Evolutionary conservation across 2,888 invertebrate species (phyloP).

Genomic region (Pherbina coryleti): DNA sequence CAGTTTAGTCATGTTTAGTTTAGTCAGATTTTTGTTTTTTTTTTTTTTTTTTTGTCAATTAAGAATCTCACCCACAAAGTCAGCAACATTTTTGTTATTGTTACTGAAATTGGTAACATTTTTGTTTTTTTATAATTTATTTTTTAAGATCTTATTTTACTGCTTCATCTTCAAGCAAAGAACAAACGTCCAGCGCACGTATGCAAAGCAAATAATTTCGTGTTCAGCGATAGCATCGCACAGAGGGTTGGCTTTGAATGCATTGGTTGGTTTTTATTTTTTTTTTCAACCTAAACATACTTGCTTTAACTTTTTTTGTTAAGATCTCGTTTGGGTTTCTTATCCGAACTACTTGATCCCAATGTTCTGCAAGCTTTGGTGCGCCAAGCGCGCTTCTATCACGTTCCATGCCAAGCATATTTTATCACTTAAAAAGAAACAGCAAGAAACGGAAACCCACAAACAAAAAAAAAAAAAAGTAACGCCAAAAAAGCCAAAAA

Average conservation of each 20-base stretch:
- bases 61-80: neutral
- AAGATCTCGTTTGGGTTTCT: neutral
- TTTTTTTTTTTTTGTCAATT: too few relatives aligned
- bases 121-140: neutral
- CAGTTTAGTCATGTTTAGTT: too few relatives aligned
- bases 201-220: slow-evolving; percentile 39
- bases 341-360: slow-evolving; percentile 14
- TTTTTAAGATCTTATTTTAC: slow-evolving; percentile 1
- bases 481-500: too few relatives aligned
- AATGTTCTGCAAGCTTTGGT: neutral
- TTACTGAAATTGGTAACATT: neutral
- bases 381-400: slow-evolving; percentile 7
- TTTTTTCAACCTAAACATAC: neutral
- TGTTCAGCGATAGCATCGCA: slow-evolving; percentile 32
- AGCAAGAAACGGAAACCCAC: neutral
- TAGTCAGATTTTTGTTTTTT: too few relatives aligned
- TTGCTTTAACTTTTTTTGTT: neutral
- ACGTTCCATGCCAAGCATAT: slow-evolving; percentile 16
- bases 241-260: neutral
- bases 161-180: slow-evolving; percentile 1
- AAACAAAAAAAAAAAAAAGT: neutral
- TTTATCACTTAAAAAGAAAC: slow-evolving; percentile 21
- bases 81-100: neutral
- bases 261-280: neutral
- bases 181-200: slow-evolving; percentile 17